Evolutionary conservation across 2,888 invertebrate genomes (phyloP).

Genomic region (Pantelozetes paolii): DNA sequence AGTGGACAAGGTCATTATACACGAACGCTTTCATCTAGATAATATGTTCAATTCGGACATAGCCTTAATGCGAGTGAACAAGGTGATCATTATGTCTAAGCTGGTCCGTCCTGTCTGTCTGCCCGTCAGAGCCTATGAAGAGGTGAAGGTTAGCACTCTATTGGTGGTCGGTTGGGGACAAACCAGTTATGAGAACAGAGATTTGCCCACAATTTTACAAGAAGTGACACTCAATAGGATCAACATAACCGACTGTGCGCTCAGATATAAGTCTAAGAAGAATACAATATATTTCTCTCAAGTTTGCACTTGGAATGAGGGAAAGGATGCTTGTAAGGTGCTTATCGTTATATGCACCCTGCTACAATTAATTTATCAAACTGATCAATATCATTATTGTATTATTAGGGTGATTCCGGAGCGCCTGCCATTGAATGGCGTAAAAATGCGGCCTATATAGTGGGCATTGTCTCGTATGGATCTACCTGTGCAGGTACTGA

Average conservation of each 20-base stretch:
- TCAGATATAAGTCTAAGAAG: background rate
- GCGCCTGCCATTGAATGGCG: conserved; percentile 42
- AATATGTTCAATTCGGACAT: conserved; percentile 25
- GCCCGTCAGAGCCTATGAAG: background rate
- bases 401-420: conserved; percentile 37
- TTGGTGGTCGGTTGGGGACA: conserved; percentile 20
- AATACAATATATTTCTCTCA: conserved; percentile 4
- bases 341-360: background rate
- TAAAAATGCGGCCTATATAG: conserved; percentile 39
- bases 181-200: conserved; percentile 10
- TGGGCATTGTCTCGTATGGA: conserved; percentile 45
- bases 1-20: conserved; percentile 21
- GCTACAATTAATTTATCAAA: background rate
- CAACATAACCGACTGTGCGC: background rate
- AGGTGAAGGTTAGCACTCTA: background rate
- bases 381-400: background rate
- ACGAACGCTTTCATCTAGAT: conserved; percentile 17
- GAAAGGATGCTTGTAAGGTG: conserved; percentile 22
- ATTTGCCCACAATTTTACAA: conserved; percentile 5
- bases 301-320: conserved; percentile 7
- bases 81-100: background rate
- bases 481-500: conserved; percentile 42
- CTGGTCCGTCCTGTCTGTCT: background rate
- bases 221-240: background rate
- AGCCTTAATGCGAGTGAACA: background rate